phyloP scores from a whole-genome alignment of 2,113 vertebrate genomes.

The Ceyx melanurus region DNA sequence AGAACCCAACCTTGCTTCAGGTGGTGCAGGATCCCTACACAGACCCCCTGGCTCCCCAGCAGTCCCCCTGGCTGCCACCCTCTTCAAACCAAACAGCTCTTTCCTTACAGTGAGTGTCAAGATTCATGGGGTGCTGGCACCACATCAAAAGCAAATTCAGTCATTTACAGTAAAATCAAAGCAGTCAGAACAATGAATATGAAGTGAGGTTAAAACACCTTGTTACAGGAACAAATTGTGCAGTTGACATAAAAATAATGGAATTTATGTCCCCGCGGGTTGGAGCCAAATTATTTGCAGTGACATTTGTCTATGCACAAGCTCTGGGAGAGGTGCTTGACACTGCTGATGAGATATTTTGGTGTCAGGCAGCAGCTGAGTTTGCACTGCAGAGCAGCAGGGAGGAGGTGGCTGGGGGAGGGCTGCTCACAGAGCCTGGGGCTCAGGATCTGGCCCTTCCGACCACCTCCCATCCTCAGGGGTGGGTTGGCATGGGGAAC shows the following conservation, averaged over 20 bases:
- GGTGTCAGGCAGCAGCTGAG: not conserved
- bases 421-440: not conserved
- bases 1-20: not conserved
- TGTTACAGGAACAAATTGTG: slow-evolving; percentile 68
- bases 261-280: slow-evolving; percentile 11
- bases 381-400: not conserved
- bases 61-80: accelerated
- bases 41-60: accelerated
- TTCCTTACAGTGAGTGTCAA: slow-evolving; percentile 32
- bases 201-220: slow-evolving; percentile 65
- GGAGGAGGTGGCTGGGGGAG: accelerated
- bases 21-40: not conserved
- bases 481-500: accelerated
- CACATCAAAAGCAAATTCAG: slow-evolving; percentile 66
- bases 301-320: not conserved
- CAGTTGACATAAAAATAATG: slow-evolving; percentile 60
- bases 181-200: slow-evolving; percentile 67
- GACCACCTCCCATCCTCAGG: accelerated
- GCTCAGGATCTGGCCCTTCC: not conserved
- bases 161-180: slow-evolving; percentile 75
- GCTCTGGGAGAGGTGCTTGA: not conserved
- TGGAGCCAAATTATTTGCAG: slow-evolving; percentile 20
- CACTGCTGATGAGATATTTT: not conserved
- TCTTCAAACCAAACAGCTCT: not conserved
- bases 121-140: slow-evolving; percentile 66